phyloP scores from a whole-genome alignment of 2,888 invertebrate species.

The Leucozona laternaria region DNA sequence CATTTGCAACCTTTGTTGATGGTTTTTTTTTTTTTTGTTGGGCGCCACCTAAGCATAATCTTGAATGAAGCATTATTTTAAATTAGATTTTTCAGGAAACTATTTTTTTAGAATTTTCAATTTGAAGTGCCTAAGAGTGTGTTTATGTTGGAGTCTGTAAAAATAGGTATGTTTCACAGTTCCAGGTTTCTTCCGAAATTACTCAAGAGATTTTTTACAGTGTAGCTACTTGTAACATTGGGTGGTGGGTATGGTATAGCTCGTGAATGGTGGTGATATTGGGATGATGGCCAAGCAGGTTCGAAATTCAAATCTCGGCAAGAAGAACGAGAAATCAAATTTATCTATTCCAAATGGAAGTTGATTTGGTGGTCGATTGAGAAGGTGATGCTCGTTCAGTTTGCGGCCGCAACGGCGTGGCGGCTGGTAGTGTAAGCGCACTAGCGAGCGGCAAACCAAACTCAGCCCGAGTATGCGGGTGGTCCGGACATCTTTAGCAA shows the following conservation, averaged over 20 bases:
- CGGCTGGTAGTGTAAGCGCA: neutral
- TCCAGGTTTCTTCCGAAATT: neutral
- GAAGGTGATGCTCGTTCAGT: constrained; percentile 46
- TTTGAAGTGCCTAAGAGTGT: no score
- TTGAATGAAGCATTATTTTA: no score
- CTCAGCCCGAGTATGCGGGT: constrained; percentile 58
- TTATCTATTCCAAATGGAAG: constrained; percentile 70
- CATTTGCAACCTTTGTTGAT: no score
- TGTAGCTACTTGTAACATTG: constrained; percentile 10
- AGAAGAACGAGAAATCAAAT: constrained; percentile 68
- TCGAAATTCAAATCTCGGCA: constrained; percentile 50
- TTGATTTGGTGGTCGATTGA: constrained; percentile 73
- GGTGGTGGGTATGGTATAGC: constrained; percentile 9
- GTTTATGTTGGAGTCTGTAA: no score
- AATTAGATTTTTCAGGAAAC: no score
- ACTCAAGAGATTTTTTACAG: neutral
- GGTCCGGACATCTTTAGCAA: constrained; percentile 62
- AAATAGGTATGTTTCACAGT: no score
- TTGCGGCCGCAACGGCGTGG: constrained; percentile 1
- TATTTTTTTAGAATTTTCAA: no score
- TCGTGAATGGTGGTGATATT: constrained; percentile 18
- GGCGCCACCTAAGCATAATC: no score
- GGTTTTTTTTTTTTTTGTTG: no score
- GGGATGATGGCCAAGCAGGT: constrained; percentile 66
- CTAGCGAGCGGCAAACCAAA: neutral